phyloP scores from a whole-genome alignment of 2,113 vertebrate genomes.

The Ovis canadensis region DNA sequence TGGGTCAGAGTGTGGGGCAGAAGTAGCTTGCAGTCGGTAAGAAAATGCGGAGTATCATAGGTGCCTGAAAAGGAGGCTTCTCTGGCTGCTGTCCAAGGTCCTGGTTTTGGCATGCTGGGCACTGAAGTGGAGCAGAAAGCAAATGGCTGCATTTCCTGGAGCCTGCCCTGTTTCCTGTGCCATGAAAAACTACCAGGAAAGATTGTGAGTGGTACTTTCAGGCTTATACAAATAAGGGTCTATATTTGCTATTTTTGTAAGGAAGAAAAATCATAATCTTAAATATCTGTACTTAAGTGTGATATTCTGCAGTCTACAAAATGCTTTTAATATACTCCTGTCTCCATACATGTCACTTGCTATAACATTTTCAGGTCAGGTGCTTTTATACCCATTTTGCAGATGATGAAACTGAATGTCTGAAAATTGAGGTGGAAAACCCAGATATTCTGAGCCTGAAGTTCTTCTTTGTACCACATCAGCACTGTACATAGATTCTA shows the following conservation, averaged over 20 bases:
- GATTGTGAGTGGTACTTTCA: background rate
- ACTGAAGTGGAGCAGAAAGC: slow-evolving; percentile 33
- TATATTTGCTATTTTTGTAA: background rate
- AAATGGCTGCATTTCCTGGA: slow-evolving; percentile 38
- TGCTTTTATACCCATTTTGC: background rate
- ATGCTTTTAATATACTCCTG: background rate
- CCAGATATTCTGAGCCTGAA: background rate
- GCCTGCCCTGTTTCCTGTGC: background rate
- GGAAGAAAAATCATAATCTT: background rate
- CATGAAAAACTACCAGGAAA: slow-evolving; percentile 66
- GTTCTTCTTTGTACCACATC: background rate
- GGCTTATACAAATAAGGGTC: background rate
- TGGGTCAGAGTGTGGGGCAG: slow-evolving; percentile 81
- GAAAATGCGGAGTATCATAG: slow-evolving; percentile 72
- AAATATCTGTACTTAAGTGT: background rate
- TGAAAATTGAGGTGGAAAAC: background rate
- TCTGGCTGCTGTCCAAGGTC: slow-evolving; percentile 74
- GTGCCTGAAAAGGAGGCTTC: slow-evolving; percentile 80
- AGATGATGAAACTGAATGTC: background rate
- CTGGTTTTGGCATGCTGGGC: slow-evolving; percentile 51
- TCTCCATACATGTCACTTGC: background rate
- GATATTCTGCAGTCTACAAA: background rate
- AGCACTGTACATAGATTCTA: background rate
- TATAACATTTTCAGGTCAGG: background rate
- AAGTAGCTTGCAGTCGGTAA: slow-evolving; percentile 80